Evolutionary conservation across 2,888 invertebrate genomes (phyloP), one percentile per base, ranked within the genome.

Genomic region (Mimas tiliae): DNA sequence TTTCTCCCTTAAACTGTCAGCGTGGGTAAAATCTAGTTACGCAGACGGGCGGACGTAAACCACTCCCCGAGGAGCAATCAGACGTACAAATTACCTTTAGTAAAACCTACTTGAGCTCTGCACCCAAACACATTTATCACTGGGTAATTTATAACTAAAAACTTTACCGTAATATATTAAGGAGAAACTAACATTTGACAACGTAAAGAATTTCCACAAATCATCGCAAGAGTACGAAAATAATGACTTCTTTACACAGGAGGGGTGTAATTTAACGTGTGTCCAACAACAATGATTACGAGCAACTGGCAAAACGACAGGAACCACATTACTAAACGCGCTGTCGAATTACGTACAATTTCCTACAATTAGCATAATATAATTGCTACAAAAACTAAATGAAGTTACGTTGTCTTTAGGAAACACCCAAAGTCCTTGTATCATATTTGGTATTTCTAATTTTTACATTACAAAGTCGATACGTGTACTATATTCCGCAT

Each of bases 291-390:
- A 71, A 66, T 68, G 65, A 68, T 74, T 67, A 69, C 68, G 72
- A 64, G 65, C 50, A 65, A 83, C 83, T 75, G 70, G 62, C 74
- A 72, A 69, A 68, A 69, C 66, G 64, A 69, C 68, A 74, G 73
- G 70, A 78, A 73, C 78, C 67, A 48, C 77, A 80, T 83, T 84
- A 80, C 81, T 78, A 81, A 81, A 80, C 72, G 70, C 69, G 75
- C 73, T 74, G 73, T 77, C 73, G 72, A 80, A 79, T 76, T 76
- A 76, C 74, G 73, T 45, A 70, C 68, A 66, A 70, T 76, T 80
- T 84, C 77, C 77, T 77, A 76, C 77, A 77, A 81, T 83, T 80
- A 81, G 72, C 68, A 67, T 65, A 64, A 27, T 4, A 27, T 76
- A 77, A 81, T 78, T 77, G 74, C 71, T 78, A 77, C 70, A 52